A percentile compares a stretch with the other conserved stretches of the same genome.
These are phyloP conservation scores for Rhopalosiphum maidis DNA, from an alignment of 1,140 invertebrate genomes.

Conservation along the genomic window DNA sequence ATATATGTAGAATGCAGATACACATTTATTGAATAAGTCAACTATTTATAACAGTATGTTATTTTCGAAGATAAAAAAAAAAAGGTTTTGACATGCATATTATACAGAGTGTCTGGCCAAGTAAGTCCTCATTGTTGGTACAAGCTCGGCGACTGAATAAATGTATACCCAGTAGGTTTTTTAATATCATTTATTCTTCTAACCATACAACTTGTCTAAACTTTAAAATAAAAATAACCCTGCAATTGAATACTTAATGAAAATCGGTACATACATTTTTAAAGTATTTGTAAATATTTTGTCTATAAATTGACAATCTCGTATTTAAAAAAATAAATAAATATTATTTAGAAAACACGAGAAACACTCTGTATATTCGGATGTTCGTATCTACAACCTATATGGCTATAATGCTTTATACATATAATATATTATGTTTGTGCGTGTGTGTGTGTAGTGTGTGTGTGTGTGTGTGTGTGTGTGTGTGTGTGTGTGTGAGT, in stretches of 20 bases:
- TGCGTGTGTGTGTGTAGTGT: no score
- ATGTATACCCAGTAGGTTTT: no score
- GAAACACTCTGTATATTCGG: background rate
- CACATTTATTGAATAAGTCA: constrained; percentile 2
- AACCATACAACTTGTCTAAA: background rate
- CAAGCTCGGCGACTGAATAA: no score
- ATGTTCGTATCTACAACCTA: background rate
- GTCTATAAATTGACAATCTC: background rate
- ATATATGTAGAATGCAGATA: background rate
- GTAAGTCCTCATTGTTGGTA: background rate
- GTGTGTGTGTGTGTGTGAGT: background rate
- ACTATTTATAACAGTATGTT: background rate
- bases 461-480: background rate
- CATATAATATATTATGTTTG: constrained; percentile 19
- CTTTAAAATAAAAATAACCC: background rate
- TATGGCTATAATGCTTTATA: background rate
- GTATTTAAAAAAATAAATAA: background rate
- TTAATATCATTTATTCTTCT: background rate
- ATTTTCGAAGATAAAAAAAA: background rate
- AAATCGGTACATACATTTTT: background rate
- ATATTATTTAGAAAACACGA: background rate
- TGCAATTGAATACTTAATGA: background rate
- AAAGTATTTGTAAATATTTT: background rate
- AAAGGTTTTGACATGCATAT: background rate
- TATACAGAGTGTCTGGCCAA: background rate